Conservation (phyloP, 2,797 vertebrate genomes). For the Dipus sagitta region DNA sequence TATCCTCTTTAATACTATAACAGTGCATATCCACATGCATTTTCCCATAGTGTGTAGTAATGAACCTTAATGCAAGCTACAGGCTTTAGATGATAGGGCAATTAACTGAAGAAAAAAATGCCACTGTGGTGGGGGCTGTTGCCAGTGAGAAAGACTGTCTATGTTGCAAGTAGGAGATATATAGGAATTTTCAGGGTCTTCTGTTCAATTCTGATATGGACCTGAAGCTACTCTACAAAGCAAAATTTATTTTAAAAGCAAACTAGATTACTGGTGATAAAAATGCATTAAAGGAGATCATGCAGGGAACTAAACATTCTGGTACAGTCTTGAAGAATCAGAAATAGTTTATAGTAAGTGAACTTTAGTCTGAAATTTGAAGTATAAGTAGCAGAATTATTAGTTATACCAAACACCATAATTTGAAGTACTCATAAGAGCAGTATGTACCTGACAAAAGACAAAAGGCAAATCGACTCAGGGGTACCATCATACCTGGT, state of each 20-base stretch:
- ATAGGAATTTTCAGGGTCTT: neutral
- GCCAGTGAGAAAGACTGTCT: rapidly evolving
- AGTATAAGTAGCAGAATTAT: conserved; percentile 2
- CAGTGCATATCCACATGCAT: neutral
- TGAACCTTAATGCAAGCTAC: neutral
- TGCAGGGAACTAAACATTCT: neutral
- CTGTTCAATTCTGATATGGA: conserved; percentile 6
- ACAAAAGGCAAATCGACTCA: neutral
- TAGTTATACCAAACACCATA: neutral
- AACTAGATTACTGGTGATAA: neutral
- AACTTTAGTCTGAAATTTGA: conserved; percentile 38
- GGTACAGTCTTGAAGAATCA: neutral
- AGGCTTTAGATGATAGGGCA: neutral
- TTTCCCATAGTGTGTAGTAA: neutral
- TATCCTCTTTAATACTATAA: neutral
- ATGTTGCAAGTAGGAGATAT: rapidly evolving
- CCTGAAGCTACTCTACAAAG: neutral
- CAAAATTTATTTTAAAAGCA: neutral
- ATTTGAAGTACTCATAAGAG: conserved; percentile 10
- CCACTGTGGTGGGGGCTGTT: neutral
- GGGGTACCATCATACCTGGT: neutral
- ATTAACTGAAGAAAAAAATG: neutral
- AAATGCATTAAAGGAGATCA: neutral
- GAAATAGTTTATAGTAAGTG: neutral
- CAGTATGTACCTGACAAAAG: neutral